Percentiles rank a stretch among this genome's conserved stretches.
These are phyloP conservation scores for Albula glossodonta DNA, from an alignment of 2,113 vertebrate species.

Conservation along the genomic window DNA sequence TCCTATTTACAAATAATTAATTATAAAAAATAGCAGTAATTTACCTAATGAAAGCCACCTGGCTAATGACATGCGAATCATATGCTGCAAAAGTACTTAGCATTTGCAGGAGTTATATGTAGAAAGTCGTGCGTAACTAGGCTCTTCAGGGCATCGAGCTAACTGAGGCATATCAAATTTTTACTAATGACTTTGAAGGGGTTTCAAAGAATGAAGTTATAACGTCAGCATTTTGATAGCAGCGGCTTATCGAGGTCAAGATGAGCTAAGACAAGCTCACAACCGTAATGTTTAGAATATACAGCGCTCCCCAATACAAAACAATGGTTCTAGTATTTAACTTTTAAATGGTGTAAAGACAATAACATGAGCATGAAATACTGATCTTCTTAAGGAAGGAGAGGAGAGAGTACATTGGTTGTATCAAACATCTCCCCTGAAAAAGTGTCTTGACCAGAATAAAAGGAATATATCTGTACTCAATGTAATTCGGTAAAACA, in stretches of 20 bases:
- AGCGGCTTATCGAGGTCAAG: conserved; percentile 11
- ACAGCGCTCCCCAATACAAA: not conserved
- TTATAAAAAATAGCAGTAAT: conserved; percentile 91
- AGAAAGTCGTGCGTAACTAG: conserved; percentile 66
- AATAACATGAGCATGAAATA: not conserved
- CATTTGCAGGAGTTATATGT: conserved; percentile 83
- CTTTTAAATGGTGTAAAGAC: not conserved
- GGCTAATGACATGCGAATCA: conserved; percentile 94
- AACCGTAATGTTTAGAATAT: conserved; percentile 5
- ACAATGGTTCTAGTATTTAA: not conserved
- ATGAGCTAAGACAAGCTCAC: not conserved
- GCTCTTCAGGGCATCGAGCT: conserved; percentile 73
- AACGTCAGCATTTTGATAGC: conserved; percentile 12
- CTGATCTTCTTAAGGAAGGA: not conserved
- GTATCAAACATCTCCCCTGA: not conserved
- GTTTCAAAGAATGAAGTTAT: conserved; percentile 27
- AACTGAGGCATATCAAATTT: conserved; percentile 62
- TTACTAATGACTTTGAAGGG: conserved; percentile 58
- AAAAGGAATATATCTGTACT: conserved; percentile 45
- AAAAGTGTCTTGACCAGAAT: conserved; percentile 55
- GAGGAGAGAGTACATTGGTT: not conserved
- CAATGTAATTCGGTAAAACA: conserved; percentile 52
- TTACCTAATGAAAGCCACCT: conserved; percentile 86
- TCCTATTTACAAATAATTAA: conserved; percentile 97
- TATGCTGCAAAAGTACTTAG: conserved; percentile 87